A percentile compares a stretch with the other conserved stretches of the same genome.
phyloP scores from a whole-genome alignment of 2,113 vertebrate genomes.

The Acrocephalus arundinaceus region DNA sequence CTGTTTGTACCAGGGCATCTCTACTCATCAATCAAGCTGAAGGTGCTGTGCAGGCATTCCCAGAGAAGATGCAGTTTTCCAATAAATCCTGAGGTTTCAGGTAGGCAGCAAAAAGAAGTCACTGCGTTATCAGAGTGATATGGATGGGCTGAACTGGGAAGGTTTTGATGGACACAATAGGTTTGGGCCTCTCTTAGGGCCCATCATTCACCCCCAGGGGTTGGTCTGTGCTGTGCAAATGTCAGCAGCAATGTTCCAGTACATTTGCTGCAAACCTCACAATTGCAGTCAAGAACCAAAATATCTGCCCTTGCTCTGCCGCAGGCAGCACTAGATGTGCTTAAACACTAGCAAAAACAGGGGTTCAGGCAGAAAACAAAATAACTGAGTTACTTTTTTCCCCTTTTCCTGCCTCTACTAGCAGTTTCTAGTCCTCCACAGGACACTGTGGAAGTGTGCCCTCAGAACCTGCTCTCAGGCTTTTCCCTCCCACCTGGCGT shows the following conservation, averaged over 20 bases:
- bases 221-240: not conserved
- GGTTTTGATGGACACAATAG: not conserved
- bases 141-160: not conserved
- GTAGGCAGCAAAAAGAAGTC: not conserved
- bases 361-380: not conserved
- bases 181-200: not conserved
- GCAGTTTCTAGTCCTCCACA: not conserved
- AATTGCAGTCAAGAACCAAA: not conserved
- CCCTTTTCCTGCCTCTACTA: not conserved
- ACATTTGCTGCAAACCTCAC: not conserved
- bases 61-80: not conserved
- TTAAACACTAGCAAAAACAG: not conserved
- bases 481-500: not conserved
- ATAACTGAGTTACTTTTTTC: accelerated
- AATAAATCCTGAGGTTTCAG: not conserved
- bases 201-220: not conserved
- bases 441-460: not conserved
- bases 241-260: not conserved
- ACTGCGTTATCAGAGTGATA: not conserved
- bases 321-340: not conserved
- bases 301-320: not conserved
- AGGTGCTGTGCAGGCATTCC: not conserved
- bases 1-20: not conserved
- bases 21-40: not conserved
- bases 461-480: not conserved